These are phyloP conservation scores for Eptatretus burgeri DNA, from an alignment of 2,113 vertebrate genomes.

Conservation along the genomic window DNA sequence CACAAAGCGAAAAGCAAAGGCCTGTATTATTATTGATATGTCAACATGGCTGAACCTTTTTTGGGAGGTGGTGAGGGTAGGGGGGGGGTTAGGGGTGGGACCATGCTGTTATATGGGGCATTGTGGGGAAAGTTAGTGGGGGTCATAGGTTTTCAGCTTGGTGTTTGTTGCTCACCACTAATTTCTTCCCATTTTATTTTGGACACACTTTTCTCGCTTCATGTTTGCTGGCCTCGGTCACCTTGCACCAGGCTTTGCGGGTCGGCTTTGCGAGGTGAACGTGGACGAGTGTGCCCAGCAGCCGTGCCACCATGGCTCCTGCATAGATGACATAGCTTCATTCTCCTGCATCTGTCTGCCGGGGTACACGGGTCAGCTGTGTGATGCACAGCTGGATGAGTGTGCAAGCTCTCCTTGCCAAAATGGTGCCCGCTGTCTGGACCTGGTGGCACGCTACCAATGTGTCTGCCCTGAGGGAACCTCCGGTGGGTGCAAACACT, in stretches of 20 bases:
- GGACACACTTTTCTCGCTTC: too few species aligned
- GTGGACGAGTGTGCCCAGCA: conserved; percentile 52
- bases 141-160: too few species aligned
- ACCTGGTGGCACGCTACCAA: conserved; percentile 54
- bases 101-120: too few species aligned
- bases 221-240: too few species aligned
- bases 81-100: too few species aligned
- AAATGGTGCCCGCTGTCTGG: conserved; percentile 49
- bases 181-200: too few species aligned
- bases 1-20: too few species aligned
- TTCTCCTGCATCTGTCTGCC: conserved; percentile 39
- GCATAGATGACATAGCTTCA: conserved; percentile 54
- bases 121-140: too few species aligned
- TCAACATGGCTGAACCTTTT: too few species aligned
- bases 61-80: too few species aligned
- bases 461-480: conserved; percentile 51
- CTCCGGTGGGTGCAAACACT: conserved; percentile 18
- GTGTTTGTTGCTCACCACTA: too few species aligned
- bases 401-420: conserved; percentile 59
- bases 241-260: conserved; percentile 31
- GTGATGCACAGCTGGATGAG: conserved; percentile 49
- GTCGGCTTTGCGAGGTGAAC: conserved; percentile 40
- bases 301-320: conserved; percentile 53
- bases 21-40: too few species aligned
- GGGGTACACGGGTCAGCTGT: conserved; percentile 60